Conservation (phyloP, 2,113 vertebrate genomes). For the Barbus barbus region DNA sequence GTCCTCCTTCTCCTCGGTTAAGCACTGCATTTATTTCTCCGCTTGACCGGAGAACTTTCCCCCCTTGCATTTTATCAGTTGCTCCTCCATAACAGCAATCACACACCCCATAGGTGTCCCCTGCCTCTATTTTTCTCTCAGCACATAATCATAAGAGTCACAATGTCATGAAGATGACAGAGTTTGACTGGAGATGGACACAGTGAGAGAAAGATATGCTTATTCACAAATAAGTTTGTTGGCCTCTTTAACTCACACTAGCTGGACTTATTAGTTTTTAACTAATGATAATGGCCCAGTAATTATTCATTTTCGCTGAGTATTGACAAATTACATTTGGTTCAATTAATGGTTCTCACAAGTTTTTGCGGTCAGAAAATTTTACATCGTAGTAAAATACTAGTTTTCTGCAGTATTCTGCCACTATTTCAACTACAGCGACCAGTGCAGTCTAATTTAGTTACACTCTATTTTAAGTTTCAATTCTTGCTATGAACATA, state of each 20-base stretch:
- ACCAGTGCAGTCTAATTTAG: background rate
- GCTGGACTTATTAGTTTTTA: background rate
- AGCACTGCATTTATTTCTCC: conserved; percentile 24
- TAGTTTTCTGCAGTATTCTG: background rate
- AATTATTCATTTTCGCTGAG: background rate
- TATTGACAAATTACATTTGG: background rate
- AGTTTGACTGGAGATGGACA: background rate
- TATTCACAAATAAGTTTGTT: background rate
- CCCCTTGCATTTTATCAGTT: conserved; percentile 18
- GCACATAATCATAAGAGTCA: background rate
- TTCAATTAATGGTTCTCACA: background rate
- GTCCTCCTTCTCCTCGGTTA: background rate
- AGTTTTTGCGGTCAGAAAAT: too few relatives aligned
- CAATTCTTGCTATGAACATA: too few relatives aligned
- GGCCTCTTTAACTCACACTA: background rate
- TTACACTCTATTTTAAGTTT: too few relatives aligned
- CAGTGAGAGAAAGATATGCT: background rate
- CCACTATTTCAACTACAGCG: background rate
- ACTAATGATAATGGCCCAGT: background rate
- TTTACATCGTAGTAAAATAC: too few relatives aligned
- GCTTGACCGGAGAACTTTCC: conserved; percentile 2
- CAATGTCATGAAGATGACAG: background rate
- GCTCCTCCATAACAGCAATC: conserved; percentile 4
- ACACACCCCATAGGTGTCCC: background rate
- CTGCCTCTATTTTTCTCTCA: background rate